A percentile compares a stretch with the other conserved stretches of the same genome.
Conservation (phyloP, 2,888 invertebrate genomes). For the Rhabditophanes sp. region DNA sequence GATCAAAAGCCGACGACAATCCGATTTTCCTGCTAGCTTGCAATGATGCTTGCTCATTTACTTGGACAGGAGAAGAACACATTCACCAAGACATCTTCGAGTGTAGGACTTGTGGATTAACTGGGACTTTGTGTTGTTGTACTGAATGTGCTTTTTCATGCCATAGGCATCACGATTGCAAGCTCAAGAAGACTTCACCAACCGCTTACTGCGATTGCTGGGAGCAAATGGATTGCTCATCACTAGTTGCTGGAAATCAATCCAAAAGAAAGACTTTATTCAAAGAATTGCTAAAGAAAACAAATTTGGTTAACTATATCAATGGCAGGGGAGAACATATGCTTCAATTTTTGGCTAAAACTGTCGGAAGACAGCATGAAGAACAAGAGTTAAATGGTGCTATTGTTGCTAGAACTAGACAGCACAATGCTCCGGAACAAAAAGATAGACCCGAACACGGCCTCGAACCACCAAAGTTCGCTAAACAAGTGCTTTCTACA, state of each 20-base stretch:
- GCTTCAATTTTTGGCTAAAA: slow-evolving; percentile 84
- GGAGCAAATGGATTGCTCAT: slow-evolving; percentile 97
- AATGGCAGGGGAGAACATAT: slow-evolving; percentile 90
- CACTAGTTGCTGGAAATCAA: slow-evolving; percentile 65
- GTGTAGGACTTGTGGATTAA: slow-evolving; percentile 66
- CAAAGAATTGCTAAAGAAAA: slow-evolving; percentile 68
- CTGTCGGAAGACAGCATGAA: slow-evolving; percentile 80
- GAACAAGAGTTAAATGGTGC: slow-evolving; percentile 68
- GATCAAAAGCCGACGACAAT: slow-evolving; percentile 81
- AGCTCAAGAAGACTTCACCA: too few species aligned
- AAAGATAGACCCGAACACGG: slow-evolving; percentile 95
- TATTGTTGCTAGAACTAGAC: neutral
- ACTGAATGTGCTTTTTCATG: slow-evolving; percentile 95
- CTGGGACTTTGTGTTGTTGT: slow-evolving; percentile 85
- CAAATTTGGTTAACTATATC: slow-evolving; percentile 68
- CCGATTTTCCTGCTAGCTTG: slow-evolving; percentile 88
- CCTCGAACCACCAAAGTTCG: slow-evolving; percentile 87
- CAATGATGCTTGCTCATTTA: slow-evolving; percentile 97
- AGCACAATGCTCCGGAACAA: too few species aligned
- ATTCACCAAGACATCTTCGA: slow-evolving; percentile 76
- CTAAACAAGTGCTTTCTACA: too few species aligned
- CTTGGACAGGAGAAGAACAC: slow-evolving; percentile 69
- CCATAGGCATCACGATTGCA: slow-evolving; percentile 64
- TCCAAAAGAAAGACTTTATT: slow-evolving; percentile 69
- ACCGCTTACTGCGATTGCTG: slow-evolving; percentile 99